These are phyloP conservation scores for Eonycteris spelaea DNA, from an alignment of 2,113 vertebrate genomes.

Conservation along the genomic window DNA sequence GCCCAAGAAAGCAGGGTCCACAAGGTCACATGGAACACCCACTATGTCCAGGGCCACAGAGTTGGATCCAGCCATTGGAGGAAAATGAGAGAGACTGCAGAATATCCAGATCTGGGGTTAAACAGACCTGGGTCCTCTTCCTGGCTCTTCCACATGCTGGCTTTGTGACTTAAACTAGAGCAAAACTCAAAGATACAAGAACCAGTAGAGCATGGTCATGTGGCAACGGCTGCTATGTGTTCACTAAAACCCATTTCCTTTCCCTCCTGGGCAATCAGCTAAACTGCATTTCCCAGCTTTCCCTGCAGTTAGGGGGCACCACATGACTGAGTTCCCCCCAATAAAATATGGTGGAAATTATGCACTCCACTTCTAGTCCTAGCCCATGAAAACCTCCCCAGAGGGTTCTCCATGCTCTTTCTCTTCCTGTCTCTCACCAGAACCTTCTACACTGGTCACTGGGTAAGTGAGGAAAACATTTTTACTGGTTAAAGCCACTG, in stretches of 20 bases:
- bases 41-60: background rate
- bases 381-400: background rate
- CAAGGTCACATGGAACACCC: background rate
- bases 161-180: background rate
- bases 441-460: background rate
- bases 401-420: background rate
- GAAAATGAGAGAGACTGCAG: background rate
- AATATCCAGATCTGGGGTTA: background rate
- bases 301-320: background rate
- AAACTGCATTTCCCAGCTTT: constrained; percentile 3
- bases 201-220: background rate
- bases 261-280: background rate
- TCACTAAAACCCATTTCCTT: background rate
- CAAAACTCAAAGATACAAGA: background rate
- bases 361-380: background rate
- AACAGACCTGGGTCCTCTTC: background rate
- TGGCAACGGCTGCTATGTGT: background rate
- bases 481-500: background rate
- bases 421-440: background rate
- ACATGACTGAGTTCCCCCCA: background rate
- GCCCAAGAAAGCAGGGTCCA: background rate
- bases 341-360: background rate
- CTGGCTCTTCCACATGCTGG: background rate
- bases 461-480: background rate
- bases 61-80: background rate